A percentile compares a stretch with the other conserved stretches of the same genome.
Conservation (phyloP, 2,113 vertebrate species). For the Merops nubicus region DNA sequence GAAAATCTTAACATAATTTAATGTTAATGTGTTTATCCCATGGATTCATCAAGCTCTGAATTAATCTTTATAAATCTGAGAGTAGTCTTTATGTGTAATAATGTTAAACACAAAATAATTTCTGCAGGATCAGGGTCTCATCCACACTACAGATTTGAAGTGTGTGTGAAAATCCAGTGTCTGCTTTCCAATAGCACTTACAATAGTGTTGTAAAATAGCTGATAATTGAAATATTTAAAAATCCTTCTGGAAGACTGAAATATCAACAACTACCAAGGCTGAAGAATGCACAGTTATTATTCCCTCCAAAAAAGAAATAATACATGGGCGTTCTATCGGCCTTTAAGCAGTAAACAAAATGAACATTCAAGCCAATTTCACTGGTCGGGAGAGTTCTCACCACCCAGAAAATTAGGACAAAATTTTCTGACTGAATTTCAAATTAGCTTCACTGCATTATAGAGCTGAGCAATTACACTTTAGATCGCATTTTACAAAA, state of each 20-base stretch:
- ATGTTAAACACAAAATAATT: neutral
- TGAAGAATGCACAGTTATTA: slow-evolving; percentile 12
- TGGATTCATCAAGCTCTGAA: neutral
- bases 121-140: neutral
- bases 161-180: neutral
- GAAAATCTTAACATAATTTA: neutral
- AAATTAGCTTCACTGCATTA: slow-evolving; percentile 49
- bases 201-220: neutral
- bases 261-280: neutral
- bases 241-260: slow-evolving; percentile 15
- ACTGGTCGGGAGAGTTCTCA: slow-evolving; percentile 40
- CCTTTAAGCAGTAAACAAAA: slow-evolving; percentile 45
- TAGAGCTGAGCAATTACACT: slow-evolving; percentile 6
- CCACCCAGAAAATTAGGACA: slow-evolving; percentile 51
- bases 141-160: neutral
- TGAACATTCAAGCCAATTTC: slow-evolving; percentile 36
- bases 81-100: neutral
- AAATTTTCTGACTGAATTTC: slow-evolving; percentile 27
- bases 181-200: neutral
- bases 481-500: slow-evolving; percentile 15
- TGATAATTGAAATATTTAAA: slow-evolving; percentile 27
- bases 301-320: slow-evolving; percentile 9
- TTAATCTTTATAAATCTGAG: neutral
- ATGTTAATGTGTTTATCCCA: neutral
- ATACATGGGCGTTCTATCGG: slow-evolving; percentile 35